Conservation (phyloP, 2,888 invertebrate species). For the Thysanoteuthis rhombus region DNA sequence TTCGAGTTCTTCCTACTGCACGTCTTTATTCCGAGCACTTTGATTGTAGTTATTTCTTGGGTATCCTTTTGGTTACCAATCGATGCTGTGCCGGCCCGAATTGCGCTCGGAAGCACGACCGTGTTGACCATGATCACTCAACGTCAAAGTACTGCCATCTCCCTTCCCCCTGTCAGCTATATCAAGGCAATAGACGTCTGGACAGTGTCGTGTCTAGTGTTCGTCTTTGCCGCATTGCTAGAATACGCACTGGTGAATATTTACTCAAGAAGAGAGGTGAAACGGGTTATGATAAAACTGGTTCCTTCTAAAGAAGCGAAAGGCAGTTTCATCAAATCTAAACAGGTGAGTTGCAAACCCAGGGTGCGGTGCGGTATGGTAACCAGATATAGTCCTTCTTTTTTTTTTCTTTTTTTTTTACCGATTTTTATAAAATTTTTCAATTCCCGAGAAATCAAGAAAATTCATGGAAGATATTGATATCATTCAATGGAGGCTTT, state of each 20-base stretch:
- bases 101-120: constrained; percentile 42
- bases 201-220: constrained; percentile 95
- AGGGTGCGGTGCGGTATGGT: too few species aligned
- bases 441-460: too few species aligned
- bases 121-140: constrained; percentile 44
- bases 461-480: too few species aligned
- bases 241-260: constrained; percentile 98
- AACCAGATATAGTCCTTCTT: too few species aligned
- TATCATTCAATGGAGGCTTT: too few species aligned
- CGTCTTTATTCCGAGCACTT: constrained; percentile 39
- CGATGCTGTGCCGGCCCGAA: constrained; percentile 41
- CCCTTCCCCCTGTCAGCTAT: constrained; percentile 38
- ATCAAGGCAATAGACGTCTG: constrained; percentile 69
- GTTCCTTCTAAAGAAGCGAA: constrained; percentile 15
- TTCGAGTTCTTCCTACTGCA: constrained; percentile 39
- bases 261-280: constrained; percentile 76
- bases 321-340: constrained; percentile 32
- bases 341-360: constrained; percentile 14
- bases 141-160: constrained; percentile 33
- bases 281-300: constrained; percentile 31
- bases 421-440: too few species aligned
- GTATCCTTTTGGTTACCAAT: constrained; percentile 41
- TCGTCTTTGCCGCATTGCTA: constrained; percentile 93
- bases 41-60: constrained; percentile 42
- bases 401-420: too few species aligned